A percentile compares a stretch with the other conserved stretches of the same genome.
These are phyloP conservation scores for Phyllotis vaccarum DNA, from an alignment of 2,797 vertebrate species.

Conservation along the genomic window DNA sequence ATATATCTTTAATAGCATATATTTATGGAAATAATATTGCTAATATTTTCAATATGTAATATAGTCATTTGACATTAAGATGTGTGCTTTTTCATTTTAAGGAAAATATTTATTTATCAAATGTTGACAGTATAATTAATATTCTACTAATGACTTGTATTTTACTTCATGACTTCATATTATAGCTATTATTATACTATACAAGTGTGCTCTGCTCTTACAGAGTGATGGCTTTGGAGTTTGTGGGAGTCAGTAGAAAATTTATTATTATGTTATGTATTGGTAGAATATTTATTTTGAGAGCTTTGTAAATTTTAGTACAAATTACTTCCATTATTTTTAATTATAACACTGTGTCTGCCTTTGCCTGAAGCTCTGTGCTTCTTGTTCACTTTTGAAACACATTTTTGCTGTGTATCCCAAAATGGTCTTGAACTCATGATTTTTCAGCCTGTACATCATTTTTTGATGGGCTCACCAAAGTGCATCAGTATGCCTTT, in stretches of 20 bases:
- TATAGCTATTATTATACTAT: slow-evolving; percentile 38
- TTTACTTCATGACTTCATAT: background rate
- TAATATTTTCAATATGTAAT: background rate
- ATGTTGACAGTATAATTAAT: background rate
- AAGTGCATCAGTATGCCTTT: background rate
- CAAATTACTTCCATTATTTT: background rate
- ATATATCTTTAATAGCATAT: background rate
- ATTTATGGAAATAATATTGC: background rate
- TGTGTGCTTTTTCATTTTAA: background rate
- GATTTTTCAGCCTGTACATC: background rate
- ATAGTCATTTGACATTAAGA: background rate
- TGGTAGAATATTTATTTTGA: background rate
- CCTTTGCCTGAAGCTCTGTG: background rate
- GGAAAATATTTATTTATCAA: slow-evolving; percentile 35
- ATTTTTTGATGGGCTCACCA: background rate
- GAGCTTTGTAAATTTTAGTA: background rate
- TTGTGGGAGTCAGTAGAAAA: slow-evolving; percentile 10
- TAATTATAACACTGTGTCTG: background rate
- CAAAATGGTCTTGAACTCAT: background rate
- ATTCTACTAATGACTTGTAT: slow-evolving; percentile 43
- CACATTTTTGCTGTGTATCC: background rate
- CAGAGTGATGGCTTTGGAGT: background rate
- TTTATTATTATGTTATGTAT: background rate
- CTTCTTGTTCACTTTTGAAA: background rate
- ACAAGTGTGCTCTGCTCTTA: background rate